Evolutionary conservation across 2,888 invertebrate species (phyloP).

Genomic region (Xanthia icteritia): DNA sequence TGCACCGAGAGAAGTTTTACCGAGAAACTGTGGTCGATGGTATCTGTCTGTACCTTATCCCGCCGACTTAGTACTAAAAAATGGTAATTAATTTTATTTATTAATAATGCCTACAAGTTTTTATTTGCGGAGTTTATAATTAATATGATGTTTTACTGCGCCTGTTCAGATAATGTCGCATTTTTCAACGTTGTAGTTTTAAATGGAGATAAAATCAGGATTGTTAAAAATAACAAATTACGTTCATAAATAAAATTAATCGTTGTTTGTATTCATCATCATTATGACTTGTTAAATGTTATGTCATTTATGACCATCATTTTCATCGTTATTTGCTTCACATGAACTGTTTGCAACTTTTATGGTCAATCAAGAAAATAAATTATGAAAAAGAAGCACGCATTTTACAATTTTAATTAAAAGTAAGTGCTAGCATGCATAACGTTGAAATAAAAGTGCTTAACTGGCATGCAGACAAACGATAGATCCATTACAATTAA

Average conservation of each 20-base stretch:
- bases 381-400: constrained; percentile 24
- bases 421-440: constrained; percentile 2
- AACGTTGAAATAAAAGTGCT: constrained; percentile 19
- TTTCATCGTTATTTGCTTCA: constrained; percentile 34
- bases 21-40: constrained; percentile 80
- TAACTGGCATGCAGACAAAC: constrained; percentile 15
- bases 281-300: constrained; percentile 46
- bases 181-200: constrained; percentile 50
- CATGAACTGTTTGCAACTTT: constrained; percentile 33
- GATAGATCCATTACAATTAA: constrained; percentile 55
- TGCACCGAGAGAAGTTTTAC: constrained; percentile 76
- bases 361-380: constrained; percentile 30
- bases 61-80: constrained; percentile 73
- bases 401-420: constrained; percentile 36
- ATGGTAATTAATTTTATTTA: constrained; percentile 76
- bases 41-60: constrained; percentile 81
- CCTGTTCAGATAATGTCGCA: constrained; percentile 55
- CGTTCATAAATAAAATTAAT: constrained; percentile 42
- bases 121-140: constrained; percentile 63
- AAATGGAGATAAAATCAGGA: constrained; percentile 38
- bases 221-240: constrained; percentile 52
- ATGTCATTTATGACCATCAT: constrained; percentile 25
- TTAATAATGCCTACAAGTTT: constrained; percentile 57
- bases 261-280: constrained; percentile 45
- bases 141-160: constrained; percentile 63